Conservation (phyloP, 2,113 vertebrate species). For the Cyanistes caeruleus region DNA sequence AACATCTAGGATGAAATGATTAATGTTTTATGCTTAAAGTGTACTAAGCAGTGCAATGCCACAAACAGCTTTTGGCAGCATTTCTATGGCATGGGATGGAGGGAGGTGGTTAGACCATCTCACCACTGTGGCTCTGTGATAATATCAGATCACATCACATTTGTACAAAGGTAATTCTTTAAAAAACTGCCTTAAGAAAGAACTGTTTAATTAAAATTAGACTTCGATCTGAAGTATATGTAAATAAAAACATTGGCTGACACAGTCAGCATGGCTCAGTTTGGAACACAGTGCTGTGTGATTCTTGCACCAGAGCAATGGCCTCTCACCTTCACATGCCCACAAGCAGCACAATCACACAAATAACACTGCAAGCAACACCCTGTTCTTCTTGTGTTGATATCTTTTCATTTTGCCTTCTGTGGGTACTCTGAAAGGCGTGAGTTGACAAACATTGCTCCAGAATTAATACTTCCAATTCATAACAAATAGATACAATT, state of each 20-base stretch:
- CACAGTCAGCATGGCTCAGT: conserved; percentile 55
- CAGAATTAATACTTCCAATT: conserved; percentile 9
- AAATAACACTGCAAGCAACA: background rate
- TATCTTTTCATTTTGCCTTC: background rate
- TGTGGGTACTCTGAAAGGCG: background rate
- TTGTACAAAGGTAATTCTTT: background rate
- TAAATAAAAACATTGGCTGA: conserved; percentile 29
- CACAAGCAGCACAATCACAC: background rate
- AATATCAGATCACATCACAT: background rate
- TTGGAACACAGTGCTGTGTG: conserved; percentile 2
- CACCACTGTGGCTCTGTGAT: background rate
- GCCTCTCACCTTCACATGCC: background rate
- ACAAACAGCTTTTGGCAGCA: background rate
- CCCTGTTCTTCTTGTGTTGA: background rate
- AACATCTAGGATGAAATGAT: background rate
- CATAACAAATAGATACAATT: background rate
- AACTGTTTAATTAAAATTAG: background rate
- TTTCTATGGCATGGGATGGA: background rate
- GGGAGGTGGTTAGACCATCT: background rate
- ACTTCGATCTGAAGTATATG: conserved; percentile 38
- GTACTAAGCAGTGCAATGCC: background rate
- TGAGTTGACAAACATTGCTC: background rate
- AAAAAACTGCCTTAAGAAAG: background rate
- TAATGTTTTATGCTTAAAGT: conserved; percentile 35
- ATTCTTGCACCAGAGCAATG: conserved; percentile 10